These are phyloP conservation scores for Cybosia mesomella DNA, from an alignment of 2,888 invertebrate species.

Conservation along the genomic window DNA sequence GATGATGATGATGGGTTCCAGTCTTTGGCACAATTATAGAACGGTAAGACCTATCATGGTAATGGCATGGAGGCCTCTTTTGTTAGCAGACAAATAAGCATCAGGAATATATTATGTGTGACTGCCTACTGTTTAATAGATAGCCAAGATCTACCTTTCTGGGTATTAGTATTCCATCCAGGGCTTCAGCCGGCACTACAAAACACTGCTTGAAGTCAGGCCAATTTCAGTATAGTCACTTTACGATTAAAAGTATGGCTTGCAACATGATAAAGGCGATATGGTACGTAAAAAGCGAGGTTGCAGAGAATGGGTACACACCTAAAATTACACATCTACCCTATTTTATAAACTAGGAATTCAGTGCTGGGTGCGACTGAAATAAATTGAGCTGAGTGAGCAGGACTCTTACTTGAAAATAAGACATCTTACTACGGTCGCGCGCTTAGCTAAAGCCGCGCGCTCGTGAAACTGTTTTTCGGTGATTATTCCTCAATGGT, in stretches of 20 bases:
- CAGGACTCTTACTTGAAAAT: no score
- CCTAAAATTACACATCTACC: neutral
- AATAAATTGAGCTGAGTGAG: no score
- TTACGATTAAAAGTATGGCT: neutral
- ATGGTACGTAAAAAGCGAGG: neutral
- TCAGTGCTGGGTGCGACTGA: no score
- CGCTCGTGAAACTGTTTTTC: no score
- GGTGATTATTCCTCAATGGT: no score
- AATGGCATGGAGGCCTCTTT: neutral
- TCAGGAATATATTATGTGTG: neutral
- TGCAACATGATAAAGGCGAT: neutral
- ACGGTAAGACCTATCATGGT: neutral
- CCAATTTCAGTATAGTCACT: neutral
- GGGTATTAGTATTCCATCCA: neutral
- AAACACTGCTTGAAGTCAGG: neutral
- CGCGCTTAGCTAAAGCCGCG: no score
- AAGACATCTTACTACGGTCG: no score
- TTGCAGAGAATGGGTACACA: neutral
- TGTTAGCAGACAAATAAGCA: neutral
- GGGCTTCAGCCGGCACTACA: neutral
- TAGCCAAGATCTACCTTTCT: neutral
- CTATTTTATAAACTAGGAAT: no score
- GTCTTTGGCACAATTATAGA: no score
- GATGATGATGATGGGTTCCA: no score
- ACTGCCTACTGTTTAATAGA: neutral